Conservation (phyloP, 2,888 invertebrate species). For the Caenorhabditis drosophilae region DNA sequence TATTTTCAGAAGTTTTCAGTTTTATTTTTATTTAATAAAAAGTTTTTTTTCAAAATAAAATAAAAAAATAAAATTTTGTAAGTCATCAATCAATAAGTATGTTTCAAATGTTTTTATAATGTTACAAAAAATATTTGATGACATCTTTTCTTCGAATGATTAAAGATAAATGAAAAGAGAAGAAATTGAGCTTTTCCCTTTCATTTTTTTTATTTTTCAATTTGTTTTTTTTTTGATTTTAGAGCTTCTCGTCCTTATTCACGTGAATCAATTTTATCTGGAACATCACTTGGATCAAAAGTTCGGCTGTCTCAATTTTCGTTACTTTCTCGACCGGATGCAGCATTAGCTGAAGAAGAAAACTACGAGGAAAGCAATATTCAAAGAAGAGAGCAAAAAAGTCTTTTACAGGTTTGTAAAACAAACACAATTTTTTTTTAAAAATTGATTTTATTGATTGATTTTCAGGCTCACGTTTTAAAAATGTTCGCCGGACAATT, state of each 20-base stretch:
- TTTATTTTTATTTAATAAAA: too few species aligned
- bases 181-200: too few species aligned
- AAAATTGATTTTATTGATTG: neutral
- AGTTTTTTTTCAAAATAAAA: too few species aligned
- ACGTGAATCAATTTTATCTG: slow-evolving; percentile 39
- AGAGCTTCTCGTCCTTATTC: slow-evolving; percentile 46
- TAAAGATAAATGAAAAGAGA: too few species aligned
- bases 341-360: slow-evolving; percentile 6
- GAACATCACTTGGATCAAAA: slow-evolving; percentile 47
- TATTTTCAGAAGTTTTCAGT: too few species aligned
- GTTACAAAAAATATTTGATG: neutral
- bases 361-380: slow-evolving; percentile 1
- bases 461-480: slow-evolving; percentile 19
- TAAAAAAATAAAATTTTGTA: too few species aligned
- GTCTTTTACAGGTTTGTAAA: slow-evolving; percentile 9
- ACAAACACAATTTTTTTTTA: neutral
- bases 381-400: slow-evolving; percentile 20
- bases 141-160: neutral
- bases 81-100: too few species aligned
- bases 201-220: neutral
- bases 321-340: slow-evolving; percentile 28
- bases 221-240: slow-evolving; percentile 12
- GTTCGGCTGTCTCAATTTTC: slow-evolving; percentile 45
- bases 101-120: neutral
- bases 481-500: slow-evolving; percentile 34